Conservation (phyloP, 1,140 invertebrate genomes). For the Drosophila repleta region DNA sequence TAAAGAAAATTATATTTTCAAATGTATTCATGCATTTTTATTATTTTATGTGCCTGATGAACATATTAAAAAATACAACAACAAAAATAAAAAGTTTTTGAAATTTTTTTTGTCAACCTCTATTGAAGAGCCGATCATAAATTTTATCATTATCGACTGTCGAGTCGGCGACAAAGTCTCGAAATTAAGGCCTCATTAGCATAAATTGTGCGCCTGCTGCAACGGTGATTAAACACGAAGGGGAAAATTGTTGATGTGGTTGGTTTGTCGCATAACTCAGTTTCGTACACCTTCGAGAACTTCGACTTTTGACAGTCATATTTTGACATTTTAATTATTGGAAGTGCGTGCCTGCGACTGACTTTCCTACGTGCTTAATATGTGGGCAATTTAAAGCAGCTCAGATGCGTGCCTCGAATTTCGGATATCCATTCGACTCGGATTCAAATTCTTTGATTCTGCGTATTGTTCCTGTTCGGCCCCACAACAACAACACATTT, state of each 20-base stretch:
- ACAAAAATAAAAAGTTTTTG: constrained; percentile 9
- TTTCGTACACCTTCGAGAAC: constrained; percentile 51
- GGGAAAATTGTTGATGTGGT: constrained; percentile 26
- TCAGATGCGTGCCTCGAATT: constrained; percentile 65
- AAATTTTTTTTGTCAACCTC: constrained; percentile 43
- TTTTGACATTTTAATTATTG: constrained; percentile 76
- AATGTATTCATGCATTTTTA: constrained; percentile 30
- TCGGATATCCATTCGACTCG: constrained; percentile 6
- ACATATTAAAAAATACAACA: constrained; percentile 54
- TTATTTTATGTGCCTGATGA: constrained; percentile 25
- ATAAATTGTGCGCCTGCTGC: constrained; percentile 48
- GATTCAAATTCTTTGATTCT: constrained; percentile 35
- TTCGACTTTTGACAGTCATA: constrained; percentile 61
- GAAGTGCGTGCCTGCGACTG: constrained; percentile 52
- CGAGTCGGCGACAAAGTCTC: constrained; percentile 37
- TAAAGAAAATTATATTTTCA: constrained; percentile 56
- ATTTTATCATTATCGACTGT: constrained; percentile 62
- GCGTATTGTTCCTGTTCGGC: constrained; percentile 24
- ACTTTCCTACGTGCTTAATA: constrained; percentile 67
- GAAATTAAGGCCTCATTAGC: constrained; percentile 73
- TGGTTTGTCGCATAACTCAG: constrained; percentile 65
- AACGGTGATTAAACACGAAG: constrained; percentile 41
- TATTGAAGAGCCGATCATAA: constrained; percentile 55
- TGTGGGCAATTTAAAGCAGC: constrained; percentile 73
- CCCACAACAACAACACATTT: constrained; percentile 25